Conservation (phyloP, 1,140 invertebrate species). For the Caenorhabditis remanei region DNA sequence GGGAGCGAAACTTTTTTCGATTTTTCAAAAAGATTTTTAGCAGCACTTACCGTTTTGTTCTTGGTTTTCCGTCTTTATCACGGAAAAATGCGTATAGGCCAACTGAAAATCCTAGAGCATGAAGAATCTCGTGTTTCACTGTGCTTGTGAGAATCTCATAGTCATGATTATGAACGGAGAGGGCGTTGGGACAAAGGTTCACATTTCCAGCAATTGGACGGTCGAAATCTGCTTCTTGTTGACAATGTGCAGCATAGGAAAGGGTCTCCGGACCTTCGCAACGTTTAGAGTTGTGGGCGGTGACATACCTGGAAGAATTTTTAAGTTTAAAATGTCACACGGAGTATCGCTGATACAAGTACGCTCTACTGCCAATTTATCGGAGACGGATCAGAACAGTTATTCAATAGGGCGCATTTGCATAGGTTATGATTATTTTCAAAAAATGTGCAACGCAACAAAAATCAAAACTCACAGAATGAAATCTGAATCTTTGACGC, state of each 20-base stretch:
- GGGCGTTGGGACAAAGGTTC: conserved; percentile 94
- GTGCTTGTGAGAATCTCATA: conserved; percentile 84
- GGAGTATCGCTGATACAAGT: background rate
- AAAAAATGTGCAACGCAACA: too few relatives aligned
- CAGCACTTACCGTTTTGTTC: conserved; percentile 56
- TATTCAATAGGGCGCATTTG: too few relatives aligned
- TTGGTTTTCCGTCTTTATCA: conserved; percentile 67
- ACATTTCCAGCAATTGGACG: conserved; percentile 98
- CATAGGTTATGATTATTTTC: too few relatives aligned
- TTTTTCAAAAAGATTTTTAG: background rate
- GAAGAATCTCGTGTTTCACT: conserved; percentile 92
- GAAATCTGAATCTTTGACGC: conserved; percentile 91
- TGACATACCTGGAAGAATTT: conserved; percentile 45
- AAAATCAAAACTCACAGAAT: conserved; percentile 84
- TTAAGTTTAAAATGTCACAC: background rate
- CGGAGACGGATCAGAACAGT: too few relatives aligned
- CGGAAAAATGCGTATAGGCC: conserved; percentile 77
- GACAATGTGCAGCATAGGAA: conserved; percentile 97
- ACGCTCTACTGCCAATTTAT: too few relatives aligned
- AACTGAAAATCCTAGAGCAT: conserved; percentile 85
- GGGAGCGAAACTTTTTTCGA: conserved; percentile 54
- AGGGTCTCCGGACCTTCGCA: conserved; percentile 87
- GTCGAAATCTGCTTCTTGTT: conserved; percentile 86
- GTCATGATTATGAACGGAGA: conserved; percentile 92
- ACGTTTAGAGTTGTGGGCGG: conserved; percentile 88